Evolutionary conservation across 2,888 invertebrate genomes (phyloP).

Genomic region (Tenthredo amoena): DNA sequence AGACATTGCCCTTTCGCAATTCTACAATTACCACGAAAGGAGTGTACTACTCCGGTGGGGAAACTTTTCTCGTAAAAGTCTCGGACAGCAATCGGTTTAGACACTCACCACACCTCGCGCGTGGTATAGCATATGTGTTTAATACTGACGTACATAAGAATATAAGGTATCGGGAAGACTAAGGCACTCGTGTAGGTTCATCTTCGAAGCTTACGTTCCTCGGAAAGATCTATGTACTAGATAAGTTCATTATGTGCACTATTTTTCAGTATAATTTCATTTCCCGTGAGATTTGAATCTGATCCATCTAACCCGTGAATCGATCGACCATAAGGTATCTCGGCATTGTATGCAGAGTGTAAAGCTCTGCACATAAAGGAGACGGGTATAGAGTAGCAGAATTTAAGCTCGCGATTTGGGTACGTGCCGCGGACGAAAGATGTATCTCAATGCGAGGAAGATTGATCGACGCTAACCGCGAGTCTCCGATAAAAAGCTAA

Average conservation of each 20-base stretch:
- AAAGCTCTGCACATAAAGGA: neutral
- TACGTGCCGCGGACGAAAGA: neutral
- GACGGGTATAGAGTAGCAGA: neutral
- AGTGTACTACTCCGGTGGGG: neutral
- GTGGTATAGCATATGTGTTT: neutral
- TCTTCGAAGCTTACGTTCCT: neutral
- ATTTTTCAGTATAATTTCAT: neutral
- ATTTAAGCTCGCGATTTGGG: neutral
- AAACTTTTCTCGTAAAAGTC: constrained; percentile 41
- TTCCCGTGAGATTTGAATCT: neutral
- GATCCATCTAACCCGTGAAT: neutral
- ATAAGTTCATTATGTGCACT: neutral
- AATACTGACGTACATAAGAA: neutral
- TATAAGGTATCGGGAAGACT: neutral
- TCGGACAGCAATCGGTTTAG: constrained; percentile 29
- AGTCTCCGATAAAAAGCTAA: neutral
- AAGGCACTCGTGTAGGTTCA: neutral
- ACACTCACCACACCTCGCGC: neutral
- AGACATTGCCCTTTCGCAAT: neutral
- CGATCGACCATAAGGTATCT: no score
- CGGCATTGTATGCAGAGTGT: neutral
- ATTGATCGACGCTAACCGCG: constrained; percentile 23
- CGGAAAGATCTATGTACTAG: neutral
- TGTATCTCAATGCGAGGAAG: neutral
- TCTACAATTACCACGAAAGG: constrained; percentile 26